Percentiles rank a stretch among this genome's conserved stretches.
Conservation (phyloP, 2,888 invertebrate genomes). For the Eurytoma californica region DNA sequence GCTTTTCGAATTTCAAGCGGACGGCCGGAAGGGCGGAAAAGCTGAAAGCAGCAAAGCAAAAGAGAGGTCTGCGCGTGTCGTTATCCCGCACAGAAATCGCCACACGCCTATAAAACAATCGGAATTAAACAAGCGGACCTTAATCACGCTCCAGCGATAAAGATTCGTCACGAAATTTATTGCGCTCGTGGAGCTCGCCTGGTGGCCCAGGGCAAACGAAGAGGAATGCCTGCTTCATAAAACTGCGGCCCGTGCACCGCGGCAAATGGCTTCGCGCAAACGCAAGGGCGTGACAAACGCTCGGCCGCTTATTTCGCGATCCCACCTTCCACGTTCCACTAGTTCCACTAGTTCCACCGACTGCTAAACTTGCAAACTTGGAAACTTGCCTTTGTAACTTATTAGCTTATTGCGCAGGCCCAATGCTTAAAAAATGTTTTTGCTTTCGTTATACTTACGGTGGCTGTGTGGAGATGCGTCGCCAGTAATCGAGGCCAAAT, state of each 20-base stretch:
- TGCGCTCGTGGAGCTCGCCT: slow-evolving; percentile 39
- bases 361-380: no score
- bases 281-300: slow-evolving; percentile 18
- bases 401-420: no score
- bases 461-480: slow-evolving; percentile 70
- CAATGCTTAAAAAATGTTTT: no score
- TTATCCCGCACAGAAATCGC: slow-evolving; percentile 24
- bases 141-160: slow-evolving; percentile 59
- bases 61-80: background rate
- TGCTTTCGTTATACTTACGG: slow-evolving; percentile 68
- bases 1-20: no score
- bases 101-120: slow-evolving; percentile 57
- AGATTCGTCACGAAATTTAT: slow-evolving; percentile 60
- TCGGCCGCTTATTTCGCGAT: slow-evolving; percentile 8
- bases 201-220: slow-evolving; percentile 54
- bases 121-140: slow-evolving; percentile 62
- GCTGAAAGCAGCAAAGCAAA: background rate
- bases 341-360: no score
- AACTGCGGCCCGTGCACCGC: slow-evolving; percentile 51
- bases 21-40: background rate
- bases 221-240: slow-evolving; percentile 61
- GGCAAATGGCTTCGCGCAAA: slow-evolving; percentile 11
- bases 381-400: no score
- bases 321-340: background rate
- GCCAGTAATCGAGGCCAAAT: slow-evolving; percentile 71